These are phyloP conservation scores for Trissoscelio sp. DNA, from an alignment of 2,888 invertebrate genomes.

Conservation along the genomic window DNA sequence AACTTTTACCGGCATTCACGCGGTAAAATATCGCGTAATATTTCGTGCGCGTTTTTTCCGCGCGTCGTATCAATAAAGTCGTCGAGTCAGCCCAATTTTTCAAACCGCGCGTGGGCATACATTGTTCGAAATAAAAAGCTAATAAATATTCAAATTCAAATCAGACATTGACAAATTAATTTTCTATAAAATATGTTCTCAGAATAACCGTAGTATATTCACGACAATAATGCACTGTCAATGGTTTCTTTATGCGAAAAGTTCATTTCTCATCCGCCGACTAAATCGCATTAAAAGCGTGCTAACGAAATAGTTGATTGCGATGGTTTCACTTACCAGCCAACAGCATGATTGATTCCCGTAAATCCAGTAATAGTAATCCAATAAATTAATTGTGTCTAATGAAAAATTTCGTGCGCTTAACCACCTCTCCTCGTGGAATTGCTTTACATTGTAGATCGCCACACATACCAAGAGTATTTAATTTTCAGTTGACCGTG, in stretches of 20 bases:
- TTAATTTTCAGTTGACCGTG: neutral
- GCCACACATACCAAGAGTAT: neutral
- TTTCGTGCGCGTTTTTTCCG: slow-evolving; percentile 1
- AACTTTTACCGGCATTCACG: slow-evolving; percentile 8
- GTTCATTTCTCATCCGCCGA: slow-evolving; percentile 9
- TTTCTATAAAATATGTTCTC: neutral
- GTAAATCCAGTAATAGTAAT: slow-evolving; percentile 5
- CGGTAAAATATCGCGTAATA: slow-evolving; percentile 32
- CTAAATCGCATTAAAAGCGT: neutral
- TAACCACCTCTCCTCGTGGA: slow-evolving; percentile 5
- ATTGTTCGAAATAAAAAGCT: slow-evolving; percentile 10
- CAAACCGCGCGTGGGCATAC: slow-evolving; percentile 9
- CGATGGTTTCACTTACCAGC: slow-evolving; percentile 11
- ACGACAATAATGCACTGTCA: neutral
- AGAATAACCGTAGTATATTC: neutral
- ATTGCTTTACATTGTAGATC: neutral
- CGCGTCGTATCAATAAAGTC: slow-evolving; percentile 17
- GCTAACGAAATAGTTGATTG: slow-evolving; percentile 1
- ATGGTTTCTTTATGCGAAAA: neutral
- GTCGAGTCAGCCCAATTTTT: slow-evolving; percentile 22
- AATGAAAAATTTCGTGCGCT: slow-evolving; percentile 13
- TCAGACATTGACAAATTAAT: slow-evolving; percentile 11
- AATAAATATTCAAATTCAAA: slow-evolving; percentile 24
- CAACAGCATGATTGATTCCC: slow-evolving; percentile 30
- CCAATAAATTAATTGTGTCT: slow-evolving; percentile 6